phyloP scores from a whole-genome alignment of 2,888 invertebrate species.

The Stenodera caucasica region DNA sequence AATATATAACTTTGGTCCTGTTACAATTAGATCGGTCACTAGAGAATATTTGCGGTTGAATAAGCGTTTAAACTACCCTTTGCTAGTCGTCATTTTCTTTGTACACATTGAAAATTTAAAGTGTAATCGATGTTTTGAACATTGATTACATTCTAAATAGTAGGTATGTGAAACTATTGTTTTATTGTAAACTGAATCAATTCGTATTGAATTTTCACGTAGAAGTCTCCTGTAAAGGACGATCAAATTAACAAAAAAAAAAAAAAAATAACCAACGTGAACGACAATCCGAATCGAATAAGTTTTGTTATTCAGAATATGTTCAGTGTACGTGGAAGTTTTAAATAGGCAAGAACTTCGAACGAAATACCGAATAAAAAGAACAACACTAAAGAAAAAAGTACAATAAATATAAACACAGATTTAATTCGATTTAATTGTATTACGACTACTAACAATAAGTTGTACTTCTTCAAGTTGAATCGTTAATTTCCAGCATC shows the following conservation, averaged over 20 bases:
- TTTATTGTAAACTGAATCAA: background rate
- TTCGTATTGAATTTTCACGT: background rate
- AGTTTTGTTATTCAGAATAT: slow-evolving; percentile 35
- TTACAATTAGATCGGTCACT: slow-evolving; percentile 4
- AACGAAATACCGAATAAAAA: background rate
- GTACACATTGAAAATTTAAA: background rate
- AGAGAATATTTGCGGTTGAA: slow-evolving; percentile 5
- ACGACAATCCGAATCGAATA: slow-evolving; percentile 22
- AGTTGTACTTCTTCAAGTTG: too few species aligned
- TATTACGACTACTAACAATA: background rate
- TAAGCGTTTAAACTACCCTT: background rate
- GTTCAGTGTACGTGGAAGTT: slow-evolving; percentile 31
- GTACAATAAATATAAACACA: slow-evolving; percentile 26
- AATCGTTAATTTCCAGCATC: too few species aligned
- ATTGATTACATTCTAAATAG: background rate
- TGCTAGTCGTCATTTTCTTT: background rate
- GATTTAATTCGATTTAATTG: slow-evolving; percentile 29
- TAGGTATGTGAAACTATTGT: background rate
- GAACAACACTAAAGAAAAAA: slow-evolving; percentile 14
- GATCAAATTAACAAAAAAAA: background rate
- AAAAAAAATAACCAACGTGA: slow-evolving; percentile 25
- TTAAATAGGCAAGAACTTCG: slow-evolving; percentile 16
- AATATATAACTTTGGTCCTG: background rate
- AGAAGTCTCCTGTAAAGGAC: background rate
- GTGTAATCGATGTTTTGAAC: background rate